phyloP scores from a whole-genome alignment of 2,797 vertebrate genomes.

The Octomys mimax region DNA sequence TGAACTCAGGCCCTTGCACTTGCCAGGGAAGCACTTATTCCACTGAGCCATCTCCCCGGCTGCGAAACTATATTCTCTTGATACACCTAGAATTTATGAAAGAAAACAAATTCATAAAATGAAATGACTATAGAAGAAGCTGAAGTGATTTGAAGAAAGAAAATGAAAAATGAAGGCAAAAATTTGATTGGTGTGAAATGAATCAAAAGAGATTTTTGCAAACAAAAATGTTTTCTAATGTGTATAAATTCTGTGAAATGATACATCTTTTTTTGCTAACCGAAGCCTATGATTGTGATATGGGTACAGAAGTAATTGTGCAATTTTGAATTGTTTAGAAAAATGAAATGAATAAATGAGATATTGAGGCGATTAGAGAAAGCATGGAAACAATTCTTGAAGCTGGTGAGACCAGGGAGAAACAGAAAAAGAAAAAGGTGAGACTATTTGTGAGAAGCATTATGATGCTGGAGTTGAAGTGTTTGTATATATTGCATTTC shows the following conservation, averaged over 20 bases:
- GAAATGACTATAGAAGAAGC: background rate
- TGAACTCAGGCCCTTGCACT: too few species aligned
- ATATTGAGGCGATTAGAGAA: background rate
- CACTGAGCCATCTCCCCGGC: too few species aligned
- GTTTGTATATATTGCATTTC: background rate
- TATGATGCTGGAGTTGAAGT: fast-evolving
- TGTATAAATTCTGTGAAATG: background rate
- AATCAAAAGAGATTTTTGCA: background rate
- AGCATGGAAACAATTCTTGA: background rate
- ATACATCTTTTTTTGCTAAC: background rate
- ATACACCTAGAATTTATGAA: background rate
- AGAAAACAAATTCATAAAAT: background rate
- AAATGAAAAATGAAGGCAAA: background rate
- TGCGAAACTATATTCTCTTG: background rate
- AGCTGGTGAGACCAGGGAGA: fast-evolving
- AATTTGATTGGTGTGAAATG: background rate
- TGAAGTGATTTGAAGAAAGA: background rate
- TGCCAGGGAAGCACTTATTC: too few species aligned
- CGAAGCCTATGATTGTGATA: background rate
- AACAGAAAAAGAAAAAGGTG: background rate
- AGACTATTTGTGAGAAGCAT: background rate
- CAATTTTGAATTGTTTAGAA: background rate
- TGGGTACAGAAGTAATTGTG: background rate
- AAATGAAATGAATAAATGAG: background rate
- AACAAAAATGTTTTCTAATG: background rate